These are phyloP conservation scores for Triplophysa rosa DNA, from an alignment of 2,113 vertebrate genomes.

Conservation along the genomic window DNA sequence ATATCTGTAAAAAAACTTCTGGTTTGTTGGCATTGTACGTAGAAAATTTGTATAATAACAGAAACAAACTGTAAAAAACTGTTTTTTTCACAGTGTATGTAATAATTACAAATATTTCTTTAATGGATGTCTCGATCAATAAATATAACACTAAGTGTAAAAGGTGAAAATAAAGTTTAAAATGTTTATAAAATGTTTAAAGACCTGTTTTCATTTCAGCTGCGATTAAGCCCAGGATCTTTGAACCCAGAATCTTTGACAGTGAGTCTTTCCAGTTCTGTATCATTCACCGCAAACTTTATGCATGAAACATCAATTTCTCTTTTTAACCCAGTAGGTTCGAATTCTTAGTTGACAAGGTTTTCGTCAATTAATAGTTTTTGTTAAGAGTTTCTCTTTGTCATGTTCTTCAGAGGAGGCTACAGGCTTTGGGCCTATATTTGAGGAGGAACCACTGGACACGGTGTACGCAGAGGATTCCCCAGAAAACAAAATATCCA, in stretches of 20 bases:
- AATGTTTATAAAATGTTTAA: neutral
- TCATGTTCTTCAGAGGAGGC: slow-evolving; percentile 81
- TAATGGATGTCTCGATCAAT: neutral
- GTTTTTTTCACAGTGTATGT: too few relatives aligned
- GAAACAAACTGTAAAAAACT: too few relatives aligned
- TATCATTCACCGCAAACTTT: too few relatives aligned
- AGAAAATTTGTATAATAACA: too few relatives aligned
- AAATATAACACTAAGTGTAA: neutral
- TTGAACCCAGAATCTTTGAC: slow-evolving; percentile 75
- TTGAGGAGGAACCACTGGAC: slow-evolving; percentile 96
- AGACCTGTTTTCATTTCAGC: slow-evolving; percentile 36
- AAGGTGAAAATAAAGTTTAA: neutral
- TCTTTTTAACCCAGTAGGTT: too few relatives aligned
- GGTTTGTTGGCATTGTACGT: too few relatives aligned
- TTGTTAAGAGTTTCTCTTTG: neutral
- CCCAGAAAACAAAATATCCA: slow-evolving; percentile 88
- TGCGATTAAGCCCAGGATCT: slow-evolving; percentile 55
- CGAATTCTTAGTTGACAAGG: neutral
- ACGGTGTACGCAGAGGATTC: slow-evolving; percentile 94
- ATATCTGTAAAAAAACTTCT: too few relatives aligned
- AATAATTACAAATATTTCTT: neutral
- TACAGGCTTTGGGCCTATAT: slow-evolving; percentile 93
- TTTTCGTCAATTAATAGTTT: neutral
- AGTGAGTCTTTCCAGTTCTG: slow-evolving; percentile 60
- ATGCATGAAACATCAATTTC: too few relatives aligned